Base-by-base conservation (phyloP, 2,888 invertebrate species). In the Epicampocera succincta region DNA sequence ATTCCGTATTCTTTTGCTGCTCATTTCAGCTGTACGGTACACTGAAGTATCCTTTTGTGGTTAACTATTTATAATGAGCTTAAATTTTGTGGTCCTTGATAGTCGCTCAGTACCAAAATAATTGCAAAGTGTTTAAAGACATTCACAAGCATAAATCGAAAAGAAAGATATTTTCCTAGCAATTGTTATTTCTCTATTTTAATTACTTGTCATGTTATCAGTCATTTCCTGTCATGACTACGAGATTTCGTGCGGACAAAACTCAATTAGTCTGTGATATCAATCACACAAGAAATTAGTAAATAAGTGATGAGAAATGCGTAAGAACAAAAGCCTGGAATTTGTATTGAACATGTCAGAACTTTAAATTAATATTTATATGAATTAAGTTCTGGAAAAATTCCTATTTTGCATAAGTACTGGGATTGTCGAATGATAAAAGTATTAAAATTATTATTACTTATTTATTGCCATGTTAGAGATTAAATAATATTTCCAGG, bases 21-120 rank as follows among this genome's bases (percentile, higher is more conserved):
- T 5, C 40, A 58, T 6, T 56, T 42, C 1, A 33, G 6, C 3
- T 3, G 1, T 44, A 54, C 6, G 46, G 2, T 29, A 42, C 8
- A 13, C 33, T 21, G 44, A 17, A 33, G 1, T 44, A 11, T 44
- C 2, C n/a, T 19, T 50, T 21, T 73, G 63, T 38, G 65, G 50
- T 69, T 8, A 19, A 25, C 3, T 15, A 33, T 33, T 50, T 42
- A 19, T 71, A 69, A 80, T 71, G 54, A 72, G 61, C 60, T 76
- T 48, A 61, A 56, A 56, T 56, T 80, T 56, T 61, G 38, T 69
- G 73, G 46, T 40, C 40, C 33, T 63, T 19, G 17, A 33, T 33
- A 40, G 38, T 2, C 6, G 29, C 2, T 58, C 1, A 33, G 17
- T n/a, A 38, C n/a, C 8, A 25, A 29, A 25, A 2, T 25, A 25